A percentile compares a stretch with the other conserved stretches of the same genome.
Evolutionary conservation across 1,140 invertebrate genomes (phyloP).

Genomic region (Holotrichia oblita): DNA sequence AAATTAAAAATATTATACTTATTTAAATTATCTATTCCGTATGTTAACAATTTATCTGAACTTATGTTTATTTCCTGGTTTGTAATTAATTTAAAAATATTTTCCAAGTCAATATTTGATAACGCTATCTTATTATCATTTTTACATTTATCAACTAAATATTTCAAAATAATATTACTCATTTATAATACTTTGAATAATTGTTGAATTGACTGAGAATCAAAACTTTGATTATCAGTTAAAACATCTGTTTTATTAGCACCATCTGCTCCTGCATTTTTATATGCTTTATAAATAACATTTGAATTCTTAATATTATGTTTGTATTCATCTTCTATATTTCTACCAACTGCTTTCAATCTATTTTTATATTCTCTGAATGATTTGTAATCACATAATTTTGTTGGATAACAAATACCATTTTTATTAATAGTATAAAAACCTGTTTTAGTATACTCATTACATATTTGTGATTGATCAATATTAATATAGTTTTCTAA

Average conservation of each 20-base stretch:
- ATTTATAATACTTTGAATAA: slow-evolving; percentile 10
- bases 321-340: slow-evolving; percentile 4
- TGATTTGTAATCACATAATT: neutral
- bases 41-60: slow-evolving; percentile 14
- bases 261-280: slow-evolving; percentile 11
- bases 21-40: slow-evolving; percentile 14
- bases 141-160: slow-evolving; percentile 8
- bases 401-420: too few relatives aligned
- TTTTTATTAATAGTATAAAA: too few relatives aligned
- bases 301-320: neutral
- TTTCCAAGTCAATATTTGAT: slow-evolving; percentile 13
- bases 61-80: slow-evolving; percentile 13
- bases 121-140: slow-evolving; percentile 7
- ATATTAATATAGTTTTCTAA: too few relatives aligned
- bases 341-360: slow-evolving; percentile 12
- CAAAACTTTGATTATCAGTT: neutral
- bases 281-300: slow-evolving; percentile 9
- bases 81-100: slow-evolving; percentile 9
- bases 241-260: slow-evolving; percentile 3
- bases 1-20: slow-evolving; percentile 15
- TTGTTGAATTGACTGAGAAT: neutral
- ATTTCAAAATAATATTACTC: slow-evolving; percentile 14
- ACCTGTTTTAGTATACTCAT: too few relatives aligned
- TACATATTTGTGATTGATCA: too few relatives aligned
- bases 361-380: slow-evolving; percentile 14